phyloP scores from a whole-genome alignment of 2,797 vertebrate genomes.

The Helarctos malayanus region DNA sequence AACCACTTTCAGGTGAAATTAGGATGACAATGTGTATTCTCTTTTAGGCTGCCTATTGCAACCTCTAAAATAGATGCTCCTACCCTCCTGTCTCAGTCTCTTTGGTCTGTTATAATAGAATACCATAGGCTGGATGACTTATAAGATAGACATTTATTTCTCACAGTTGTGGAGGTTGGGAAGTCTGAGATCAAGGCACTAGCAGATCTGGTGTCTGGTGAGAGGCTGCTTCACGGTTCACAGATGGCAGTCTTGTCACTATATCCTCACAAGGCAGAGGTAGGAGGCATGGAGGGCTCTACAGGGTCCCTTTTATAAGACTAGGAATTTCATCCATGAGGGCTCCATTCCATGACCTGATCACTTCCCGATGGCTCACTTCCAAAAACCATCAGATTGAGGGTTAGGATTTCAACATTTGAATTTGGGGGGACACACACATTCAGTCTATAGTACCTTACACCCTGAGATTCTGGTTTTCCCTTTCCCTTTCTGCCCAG shows the following conservation, averaged over 20 bases:
- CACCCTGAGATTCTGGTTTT: background rate
- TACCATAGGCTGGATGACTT: background rate
- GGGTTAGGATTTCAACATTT: background rate
- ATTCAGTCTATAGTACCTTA: background rate
- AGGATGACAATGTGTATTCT: background rate
- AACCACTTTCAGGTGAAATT: background rate
- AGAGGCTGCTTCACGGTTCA: background rate
- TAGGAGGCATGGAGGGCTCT: background rate
- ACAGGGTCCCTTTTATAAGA: background rate
- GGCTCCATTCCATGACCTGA: background rate
- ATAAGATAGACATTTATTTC: background rate
- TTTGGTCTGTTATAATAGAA: background rate
- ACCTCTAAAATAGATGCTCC: background rate
- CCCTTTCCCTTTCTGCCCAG: background rate
- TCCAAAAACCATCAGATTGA: background rate
- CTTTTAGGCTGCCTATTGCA: background rate
- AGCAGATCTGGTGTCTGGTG: background rate
- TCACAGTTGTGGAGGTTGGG: background rate
- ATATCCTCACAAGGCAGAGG: background rate
- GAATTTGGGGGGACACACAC: background rate
- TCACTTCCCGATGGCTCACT: background rate
- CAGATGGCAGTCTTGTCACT: background rate
- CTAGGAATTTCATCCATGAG: background rate
- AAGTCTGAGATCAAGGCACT: background rate
- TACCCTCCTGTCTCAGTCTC: background rate